Percentiles rank a stretch among this genome's conserved stretches.
Evolutionary conservation across 2,113 vertebrate genomes (phyloP).

Genomic region (Parus major): DNA sequence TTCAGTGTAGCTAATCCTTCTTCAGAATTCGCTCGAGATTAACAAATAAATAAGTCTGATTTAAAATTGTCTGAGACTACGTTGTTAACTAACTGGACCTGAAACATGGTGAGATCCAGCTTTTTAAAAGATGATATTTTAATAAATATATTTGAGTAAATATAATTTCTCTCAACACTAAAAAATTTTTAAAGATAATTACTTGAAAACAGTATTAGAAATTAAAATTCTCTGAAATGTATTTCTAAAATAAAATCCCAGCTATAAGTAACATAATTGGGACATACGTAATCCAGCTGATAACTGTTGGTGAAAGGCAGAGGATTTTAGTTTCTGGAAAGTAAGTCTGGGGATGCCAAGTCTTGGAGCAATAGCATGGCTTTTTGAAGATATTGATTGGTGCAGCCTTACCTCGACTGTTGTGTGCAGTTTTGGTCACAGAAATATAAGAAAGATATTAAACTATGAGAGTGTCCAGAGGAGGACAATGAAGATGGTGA

Average conservation of each 20-base stretch:
- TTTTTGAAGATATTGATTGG: background rate
- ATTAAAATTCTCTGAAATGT: background rate
- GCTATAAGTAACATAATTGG: background rate
- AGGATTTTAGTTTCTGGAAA: background rate
- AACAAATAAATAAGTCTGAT: background rate
- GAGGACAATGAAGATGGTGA: background rate
- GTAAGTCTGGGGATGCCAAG: background rate
- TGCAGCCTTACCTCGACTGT: background rate
- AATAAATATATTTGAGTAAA: background rate
- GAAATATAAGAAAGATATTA: background rate
- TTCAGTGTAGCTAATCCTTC: slow-evolving; percentile 13
- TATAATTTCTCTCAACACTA: background rate
- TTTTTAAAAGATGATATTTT: background rate
- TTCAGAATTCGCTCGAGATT: background rate
- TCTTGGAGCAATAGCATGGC: background rate
- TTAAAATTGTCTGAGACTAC: background rate
- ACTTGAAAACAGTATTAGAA: background rate
- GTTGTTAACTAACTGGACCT: background rate
- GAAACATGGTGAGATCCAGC: background rate
- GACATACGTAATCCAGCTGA: background rate
- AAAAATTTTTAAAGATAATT: background rate
- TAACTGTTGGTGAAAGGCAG: background rate
- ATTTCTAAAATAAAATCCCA: background rate
- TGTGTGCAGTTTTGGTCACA: background rate
- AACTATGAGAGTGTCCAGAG: background rate